Base-by-base conservation (phyloP, 2,888 invertebrate species). In the Drosophila nigricruria region DNA sequence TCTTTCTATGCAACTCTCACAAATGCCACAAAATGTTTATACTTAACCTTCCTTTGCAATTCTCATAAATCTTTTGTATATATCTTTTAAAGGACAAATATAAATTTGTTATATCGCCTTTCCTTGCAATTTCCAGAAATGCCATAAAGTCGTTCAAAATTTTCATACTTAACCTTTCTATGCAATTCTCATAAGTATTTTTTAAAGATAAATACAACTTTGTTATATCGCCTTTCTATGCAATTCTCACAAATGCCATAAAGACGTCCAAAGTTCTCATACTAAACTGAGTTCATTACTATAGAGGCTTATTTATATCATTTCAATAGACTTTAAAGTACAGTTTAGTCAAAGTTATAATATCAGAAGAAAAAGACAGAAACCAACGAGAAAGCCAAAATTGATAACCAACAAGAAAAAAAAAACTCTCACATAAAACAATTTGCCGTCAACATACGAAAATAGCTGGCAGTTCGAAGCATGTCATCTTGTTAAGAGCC, bases 391-490 rank as follows among this genome's bases (percentile, higher is more conserved):
- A 43, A 38, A 38, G 5, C n/a, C 3, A 38, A 27, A 49, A 5
- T 16, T 23, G 54, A 50, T 68, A 69, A 27, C 16, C 25, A n/a
- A n/a, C 2, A 6, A 14, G 12, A 23, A 6, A 18, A 10, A n/a
- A 47, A 27, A 23, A 32, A 6, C 16, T 27, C n/a, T 36, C 32
- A 20, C 20, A 14, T n/a, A 38, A 14, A 30, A 8, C 30, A 40
- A 53, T 23, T 34, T 47, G 36, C 45, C n/a, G 23, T 73, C 30
- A 38, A 25, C 20, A 42, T 12, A 25, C 25, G 30, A 52, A 60
- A 69, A 53, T 60, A 52, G 60, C 23, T 57, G 34, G 14, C 14
- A 50, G 20, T 27, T 61, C n/a, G 27, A 43, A n/a, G 40, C 49
- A 36, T 42, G 30, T 16, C 62, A 62, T 62, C 62, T 45, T 27